phyloP scores from a whole-genome alignment of 1,140 invertebrate species.

The Phymastichus coffea region DNA sequence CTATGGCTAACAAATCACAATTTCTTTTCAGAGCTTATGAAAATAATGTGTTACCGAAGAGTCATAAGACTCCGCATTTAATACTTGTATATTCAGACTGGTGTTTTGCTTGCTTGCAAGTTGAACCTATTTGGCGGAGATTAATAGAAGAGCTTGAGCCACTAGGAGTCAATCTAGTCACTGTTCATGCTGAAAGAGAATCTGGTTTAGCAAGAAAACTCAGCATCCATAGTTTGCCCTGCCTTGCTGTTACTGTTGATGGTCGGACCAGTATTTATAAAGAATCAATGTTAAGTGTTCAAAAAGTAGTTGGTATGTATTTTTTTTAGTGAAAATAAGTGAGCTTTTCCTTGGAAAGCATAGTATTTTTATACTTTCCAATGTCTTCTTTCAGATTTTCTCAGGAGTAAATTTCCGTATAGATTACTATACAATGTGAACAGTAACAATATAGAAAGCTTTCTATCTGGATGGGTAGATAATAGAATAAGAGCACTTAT shows the following conservation, averaged over 20 bases:
- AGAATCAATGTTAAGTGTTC: constrained; percentile 72
- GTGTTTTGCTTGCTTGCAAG: constrained; percentile 87
- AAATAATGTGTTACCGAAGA: constrained; percentile 81
- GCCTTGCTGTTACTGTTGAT: constrained; percentile 78
- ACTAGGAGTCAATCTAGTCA: constrained; percentile 69
- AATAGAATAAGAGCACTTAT: constrained; percentile 88
- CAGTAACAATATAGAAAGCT: constrained; percentile 73
- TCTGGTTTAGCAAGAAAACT: constrained; percentile 71
- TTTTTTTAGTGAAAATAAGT: constrained; percentile 5
- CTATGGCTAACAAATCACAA: neutral
- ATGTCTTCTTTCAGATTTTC: constrained; percentile 67
- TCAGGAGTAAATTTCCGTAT: constrained; percentile 80
- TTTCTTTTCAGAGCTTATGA: constrained; percentile 74
- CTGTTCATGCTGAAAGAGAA: constrained; percentile 83
- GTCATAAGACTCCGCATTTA: constrained; percentile 74
- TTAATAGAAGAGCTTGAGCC: constrained; percentile 83
- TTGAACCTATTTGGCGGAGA: constrained; percentile 78
- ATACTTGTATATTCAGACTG: constrained; percentile 91
- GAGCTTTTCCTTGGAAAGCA: too few species aligned
- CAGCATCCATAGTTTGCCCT: constrained; percentile 77
- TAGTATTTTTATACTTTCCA: neutral
- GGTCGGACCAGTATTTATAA: constrained; percentile 79
- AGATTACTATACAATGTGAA: constrained; percentile 72
- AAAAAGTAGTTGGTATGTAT: constrained; percentile 71
- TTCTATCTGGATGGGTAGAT: constrained; percentile 86